Evolutionary conservation across 2,888 invertebrate genomes (phyloP).

Genomic region (Euplexia lucipara): DNA sequence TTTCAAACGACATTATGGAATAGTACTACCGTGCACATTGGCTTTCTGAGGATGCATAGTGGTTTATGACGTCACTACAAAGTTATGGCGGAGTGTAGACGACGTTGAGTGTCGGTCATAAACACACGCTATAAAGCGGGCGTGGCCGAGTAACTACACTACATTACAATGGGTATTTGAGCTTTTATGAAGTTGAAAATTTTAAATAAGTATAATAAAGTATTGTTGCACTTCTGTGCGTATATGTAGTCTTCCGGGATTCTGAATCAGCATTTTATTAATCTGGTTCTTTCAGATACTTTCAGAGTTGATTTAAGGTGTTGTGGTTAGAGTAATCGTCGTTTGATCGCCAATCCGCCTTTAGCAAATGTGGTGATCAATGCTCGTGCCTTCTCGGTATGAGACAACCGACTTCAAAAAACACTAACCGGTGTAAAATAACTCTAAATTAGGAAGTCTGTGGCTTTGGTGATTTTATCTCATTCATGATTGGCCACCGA

Average conservation of each 20-base stretch:
- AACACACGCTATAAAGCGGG: slow-evolving; percentile 71
- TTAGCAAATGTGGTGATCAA: too few relatives aligned
- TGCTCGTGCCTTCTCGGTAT: too few relatives aligned
- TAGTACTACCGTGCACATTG: slow-evolving; percentile 61
- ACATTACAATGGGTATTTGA: slow-evolving; percentile 54
- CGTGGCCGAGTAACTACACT: slow-evolving; percentile 64
- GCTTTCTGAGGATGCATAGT: slow-evolving; percentile 66
- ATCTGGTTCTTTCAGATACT: neutral
- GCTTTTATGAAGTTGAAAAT: slow-evolving; percentile 59
- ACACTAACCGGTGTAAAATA: too few relatives aligned
- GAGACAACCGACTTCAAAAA: too few relatives aligned
- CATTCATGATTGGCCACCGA: too few relatives aligned
- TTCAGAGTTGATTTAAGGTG: neutral
- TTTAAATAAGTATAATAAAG: slow-evolving; percentile 46
- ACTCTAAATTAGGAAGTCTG: too few relatives aligned
- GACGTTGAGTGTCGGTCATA: slow-evolving; percentile 69
- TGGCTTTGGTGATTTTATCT: too few relatives aligned
- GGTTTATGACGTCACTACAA: slow-evolving; percentile 72
- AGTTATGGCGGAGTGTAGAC: slow-evolving; percentile 71
- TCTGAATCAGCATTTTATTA: slow-evolving; percentile 12
- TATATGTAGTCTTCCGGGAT: slow-evolving; percentile 25
- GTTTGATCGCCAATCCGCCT: too few relatives aligned
- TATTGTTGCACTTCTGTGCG: slow-evolving; percentile 19
- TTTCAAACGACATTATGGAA: slow-evolving; percentile 43
- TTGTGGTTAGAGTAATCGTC: too few relatives aligned